These are phyloP conservation scores for Bimastos eiseni DNA, from an alignment of 2,888 invertebrate species.

Conservation along the genomic window DNA sequence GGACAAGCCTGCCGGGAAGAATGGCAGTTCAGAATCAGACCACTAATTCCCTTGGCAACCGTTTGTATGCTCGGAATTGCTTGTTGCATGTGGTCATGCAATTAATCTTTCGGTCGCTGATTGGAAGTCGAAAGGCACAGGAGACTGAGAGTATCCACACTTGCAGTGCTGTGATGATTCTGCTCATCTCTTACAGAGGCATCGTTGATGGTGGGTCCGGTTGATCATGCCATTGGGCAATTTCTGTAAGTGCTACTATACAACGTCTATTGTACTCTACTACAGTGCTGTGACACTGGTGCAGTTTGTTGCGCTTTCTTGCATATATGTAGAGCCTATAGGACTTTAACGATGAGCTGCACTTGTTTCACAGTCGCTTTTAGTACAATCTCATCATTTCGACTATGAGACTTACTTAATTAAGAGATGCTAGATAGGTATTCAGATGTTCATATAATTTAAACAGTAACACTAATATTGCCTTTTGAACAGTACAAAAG, in stretches of 20 bases:
- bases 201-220: not conserved
- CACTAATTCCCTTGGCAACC: not conserved
- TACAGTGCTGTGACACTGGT: not conserved
- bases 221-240: not conserved
- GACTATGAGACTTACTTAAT: not conserved
- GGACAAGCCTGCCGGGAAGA: not conserved
- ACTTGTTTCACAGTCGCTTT: too few species aligned
- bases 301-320: not conserved
- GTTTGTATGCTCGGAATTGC: not conserved
- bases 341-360: too few species aligned
- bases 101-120: not conserved
- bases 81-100: not conserved
- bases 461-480: not conserved
- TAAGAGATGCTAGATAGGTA: constrained; percentile 19
- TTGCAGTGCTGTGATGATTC: not conserved
- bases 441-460: too few species aligned
- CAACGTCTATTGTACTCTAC: not conserved
- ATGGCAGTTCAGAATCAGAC: not conserved
- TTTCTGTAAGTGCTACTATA: not conserved
- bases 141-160: not conserved
- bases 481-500: constrained; percentile 41
- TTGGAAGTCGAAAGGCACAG: not conserved
- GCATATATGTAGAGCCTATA: not conserved
- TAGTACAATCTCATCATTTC: too few species aligned
- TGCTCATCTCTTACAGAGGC: not conserved